These are phyloP conservation scores for Crypturellus tataupa DNA, from an alignment of 2,797 vertebrate species.

Conservation along the genomic window DNA sequence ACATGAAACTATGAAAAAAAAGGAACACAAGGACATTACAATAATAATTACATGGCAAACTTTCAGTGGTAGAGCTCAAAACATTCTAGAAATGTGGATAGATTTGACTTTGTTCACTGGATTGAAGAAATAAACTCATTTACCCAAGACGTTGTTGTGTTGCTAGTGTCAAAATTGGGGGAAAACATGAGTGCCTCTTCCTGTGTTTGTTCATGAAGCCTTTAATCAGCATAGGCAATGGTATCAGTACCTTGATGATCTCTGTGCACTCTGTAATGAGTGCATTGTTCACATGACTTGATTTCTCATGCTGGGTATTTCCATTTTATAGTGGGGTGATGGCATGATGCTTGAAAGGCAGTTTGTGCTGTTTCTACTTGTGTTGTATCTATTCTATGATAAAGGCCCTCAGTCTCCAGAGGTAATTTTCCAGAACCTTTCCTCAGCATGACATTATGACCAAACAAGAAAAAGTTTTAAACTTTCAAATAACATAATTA, in stretches of 20 bases:
- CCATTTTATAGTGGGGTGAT: background rate
- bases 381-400: background rate
- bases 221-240: background rate
- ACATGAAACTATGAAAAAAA: fast-evolving
- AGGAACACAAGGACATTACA: too few relatives aligned
- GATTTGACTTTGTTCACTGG: background rate
- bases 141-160: background rate
- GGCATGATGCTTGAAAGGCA: background rate
- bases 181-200: fast-evolving
- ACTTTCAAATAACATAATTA: constrained; percentile 29
- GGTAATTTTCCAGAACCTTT: constrained; percentile 20
- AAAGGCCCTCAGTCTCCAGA: background rate
- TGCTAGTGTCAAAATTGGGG: background rate
- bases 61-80: background rate
- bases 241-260: background rate
- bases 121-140: background rate
- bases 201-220: background rate
- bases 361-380: background rate
- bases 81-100: background rate
- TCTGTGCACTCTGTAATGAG: background rate
- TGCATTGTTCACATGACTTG: background rate
- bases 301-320: background rate
- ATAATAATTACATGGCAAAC: background rate
- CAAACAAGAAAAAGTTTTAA: constrained; percentile 58
- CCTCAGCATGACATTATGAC: constrained; percentile 23